Evolutionary conservation across 2,888 invertebrate genomes (phyloP).

Genomic region (Trissoscelio sp.): DNA sequence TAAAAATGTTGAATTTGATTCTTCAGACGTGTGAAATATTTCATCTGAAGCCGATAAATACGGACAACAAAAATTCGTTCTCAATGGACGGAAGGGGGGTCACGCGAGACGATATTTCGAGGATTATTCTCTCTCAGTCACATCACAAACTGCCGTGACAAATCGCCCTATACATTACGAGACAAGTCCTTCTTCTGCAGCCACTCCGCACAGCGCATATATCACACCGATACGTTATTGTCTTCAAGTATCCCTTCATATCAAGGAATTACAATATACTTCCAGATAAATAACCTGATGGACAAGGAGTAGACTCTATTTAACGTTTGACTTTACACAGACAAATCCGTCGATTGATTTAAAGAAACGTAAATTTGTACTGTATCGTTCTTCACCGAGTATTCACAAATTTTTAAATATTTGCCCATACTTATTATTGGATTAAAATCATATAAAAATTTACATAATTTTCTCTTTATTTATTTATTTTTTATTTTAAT

Average conservation of each 20-base stretch:
- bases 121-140: slow-evolving; percentile 80
- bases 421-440: too few species aligned
- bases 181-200: slow-evolving; percentile 79
- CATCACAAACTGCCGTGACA: slow-evolving; percentile 82
- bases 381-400: background rate
- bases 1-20: slow-evolving; percentile 28
- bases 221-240: slow-evolving; percentile 80
- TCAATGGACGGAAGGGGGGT: slow-evolving; percentile 53
- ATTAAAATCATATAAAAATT: too few species aligned
- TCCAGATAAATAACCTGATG: slow-evolving; percentile 58
- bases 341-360: slow-evolving; percentile 50
- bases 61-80: slow-evolving; percentile 54
- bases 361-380: background rate
- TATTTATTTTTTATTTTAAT: too few species aligned
- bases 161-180: slow-evolving; percentile 82
- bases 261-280: slow-evolving; percentile 62
- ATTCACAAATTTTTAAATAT: background rate
- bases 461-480: too few species aligned
- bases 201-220: slow-evolving; percentile 76
- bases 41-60: slow-evolving; percentile 64
- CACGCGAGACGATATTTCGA: slow-evolving; percentile 78
- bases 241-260: slow-evolving; percentile 66
- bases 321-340: slow-evolving; percentile 26
- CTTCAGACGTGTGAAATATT: slow-evolving; percentile 44
- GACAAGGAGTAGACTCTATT: slow-evolving; percentile 54